Conservation (phyloP, 1,140 invertebrate genomes). For the Hycleus phaleratus region DNA sequence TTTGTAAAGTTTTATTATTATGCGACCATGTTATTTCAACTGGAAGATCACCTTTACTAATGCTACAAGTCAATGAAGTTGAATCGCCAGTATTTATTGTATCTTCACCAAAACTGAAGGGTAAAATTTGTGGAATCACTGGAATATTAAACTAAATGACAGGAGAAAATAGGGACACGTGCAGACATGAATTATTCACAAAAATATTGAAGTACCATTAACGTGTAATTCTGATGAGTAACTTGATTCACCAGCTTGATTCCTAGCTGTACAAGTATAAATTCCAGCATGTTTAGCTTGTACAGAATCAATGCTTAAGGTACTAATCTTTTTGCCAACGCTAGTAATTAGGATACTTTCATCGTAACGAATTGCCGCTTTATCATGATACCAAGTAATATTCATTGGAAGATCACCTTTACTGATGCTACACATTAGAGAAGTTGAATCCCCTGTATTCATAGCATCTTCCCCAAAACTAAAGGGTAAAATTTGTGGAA, state of each 20-base stretch:
- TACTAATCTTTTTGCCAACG: slow-evolving; percentile 45
- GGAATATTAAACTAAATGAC: slow-evolving; percentile 13
- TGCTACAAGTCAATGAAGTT: slow-evolving; percentile 52
- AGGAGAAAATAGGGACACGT: neutral
- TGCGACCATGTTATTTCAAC: slow-evolving; percentile 54
- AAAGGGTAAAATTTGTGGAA: slow-evolving; percentile 44
- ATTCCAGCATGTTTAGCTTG: slow-evolving; percentile 57
- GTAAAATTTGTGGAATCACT: slow-evolving; percentile 63
- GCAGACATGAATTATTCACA: neutral
- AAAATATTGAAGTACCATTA: slow-evolving; percentile 31
- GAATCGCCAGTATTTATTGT: slow-evolving; percentile 60
- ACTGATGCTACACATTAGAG: slow-evolving; percentile 43
- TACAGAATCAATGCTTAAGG: slow-evolving; percentile 60
- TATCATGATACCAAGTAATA: slow-evolving; percentile 50
- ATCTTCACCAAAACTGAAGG: slow-evolving; percentile 63
- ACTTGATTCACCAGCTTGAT: slow-evolving; percentile 54
- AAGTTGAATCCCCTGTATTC: slow-evolving; percentile 46
- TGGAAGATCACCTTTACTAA: slow-evolving; percentile 62
- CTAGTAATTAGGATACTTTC: slow-evolving; percentile 43
- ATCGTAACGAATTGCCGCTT: slow-evolving; percentile 37
- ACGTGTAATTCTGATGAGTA: slow-evolving; percentile 54
- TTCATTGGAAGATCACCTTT: slow-evolving; percentile 45
- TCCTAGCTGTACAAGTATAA: slow-evolving; percentile 64
- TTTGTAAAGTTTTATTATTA: slow-evolving; percentile 46
- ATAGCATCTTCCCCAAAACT: slow-evolving; percentile 38